Evolutionary conservation across 2,888 invertebrate genomes (phyloP).

Genomic region (Salticus scenicus): DNA sequence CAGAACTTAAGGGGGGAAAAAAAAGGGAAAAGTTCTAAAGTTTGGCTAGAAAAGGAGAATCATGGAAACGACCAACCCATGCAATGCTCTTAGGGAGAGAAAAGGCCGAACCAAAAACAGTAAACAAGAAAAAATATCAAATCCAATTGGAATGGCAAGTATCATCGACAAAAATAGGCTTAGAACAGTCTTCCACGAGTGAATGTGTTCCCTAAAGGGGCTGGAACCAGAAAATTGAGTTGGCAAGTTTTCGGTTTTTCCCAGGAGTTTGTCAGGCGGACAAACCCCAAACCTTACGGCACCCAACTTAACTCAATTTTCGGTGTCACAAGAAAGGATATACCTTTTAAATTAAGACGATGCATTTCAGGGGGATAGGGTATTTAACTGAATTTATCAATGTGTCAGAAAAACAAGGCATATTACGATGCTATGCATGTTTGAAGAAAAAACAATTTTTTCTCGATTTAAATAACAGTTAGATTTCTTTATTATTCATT

Average conservation of each 20-base stretch:
- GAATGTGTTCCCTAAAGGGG: conserved; percentile 16
- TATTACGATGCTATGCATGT: too few relatives aligned
- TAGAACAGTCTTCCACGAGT: background rate
- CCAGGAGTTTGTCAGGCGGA: conserved; percentile 10
- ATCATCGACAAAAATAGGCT: conserved; percentile 54
- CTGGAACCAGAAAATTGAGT: conserved; percentile 62
- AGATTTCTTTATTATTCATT: too few relatives aligned
- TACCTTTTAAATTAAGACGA: background rate
- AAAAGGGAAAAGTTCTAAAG: background rate
- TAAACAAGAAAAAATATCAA: conserved; percentile 18
- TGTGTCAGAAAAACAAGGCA: too few relatives aligned
- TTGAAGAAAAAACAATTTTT: too few relatives aligned
- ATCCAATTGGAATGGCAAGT: conserved; percentile 55
- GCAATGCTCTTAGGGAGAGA: background rate
- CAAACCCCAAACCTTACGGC: background rate
- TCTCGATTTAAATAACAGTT: too few relatives aligned
- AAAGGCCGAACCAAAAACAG: background rate
- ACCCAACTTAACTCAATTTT: conserved; percentile 2
- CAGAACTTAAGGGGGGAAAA: conserved; percentile 1
- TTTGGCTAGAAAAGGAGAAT: background rate
- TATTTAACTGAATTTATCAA: background rate
- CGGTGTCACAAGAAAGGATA: background rate
- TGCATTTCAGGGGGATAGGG: background rate
- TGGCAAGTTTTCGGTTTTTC: conserved; percentile 46
- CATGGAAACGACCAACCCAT: background rate